Evolutionary conservation across 2,888 invertebrate species (phyloP).

Genomic region (Netelia virgata): DNA sequence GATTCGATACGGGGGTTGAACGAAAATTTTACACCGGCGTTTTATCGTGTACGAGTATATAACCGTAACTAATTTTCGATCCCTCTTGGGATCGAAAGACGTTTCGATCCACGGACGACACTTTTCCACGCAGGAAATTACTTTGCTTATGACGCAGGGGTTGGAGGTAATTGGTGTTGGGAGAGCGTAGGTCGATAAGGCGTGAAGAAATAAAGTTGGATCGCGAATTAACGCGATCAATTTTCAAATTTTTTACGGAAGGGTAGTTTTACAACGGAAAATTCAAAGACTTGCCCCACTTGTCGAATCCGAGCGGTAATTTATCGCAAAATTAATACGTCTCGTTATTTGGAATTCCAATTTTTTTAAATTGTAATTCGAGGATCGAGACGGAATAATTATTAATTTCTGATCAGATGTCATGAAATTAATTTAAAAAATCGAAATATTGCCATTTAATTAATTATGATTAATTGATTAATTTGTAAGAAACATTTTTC

Average conservation of each 20-base stretch:
- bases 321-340: background rate
- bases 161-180: constrained; percentile 16
- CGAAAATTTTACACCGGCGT: constrained; percentile 52
- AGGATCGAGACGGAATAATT: too few relatives aligned
- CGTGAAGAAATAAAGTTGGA: constrained; percentile 23
- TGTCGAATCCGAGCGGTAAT: background rate
- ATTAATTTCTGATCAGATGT: too few relatives aligned
- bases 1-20: constrained; percentile 63
- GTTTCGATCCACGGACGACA: constrained; percentile 9
- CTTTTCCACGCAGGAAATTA: constrained; percentile 12
- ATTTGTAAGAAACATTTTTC: too few relatives aligned
- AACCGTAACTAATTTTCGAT: constrained; percentile 59
- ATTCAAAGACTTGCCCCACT: background rate
- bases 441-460: too few relatives aligned
- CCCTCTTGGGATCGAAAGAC: constrained; percentile 26
- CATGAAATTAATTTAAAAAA: too few relatives aligned
- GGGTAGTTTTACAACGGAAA: background rate
- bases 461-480: too few relatives aligned
- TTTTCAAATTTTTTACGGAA: background rate
- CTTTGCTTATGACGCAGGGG: background rate
- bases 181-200: background rate
- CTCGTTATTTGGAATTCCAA: too few relatives aligned
- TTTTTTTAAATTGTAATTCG: too few relatives aligned
- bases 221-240: constrained; percentile 6
- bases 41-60: constrained; percentile 36